Conservation (phyloP, 2,797 vertebrate species). For the Gobio occitaniae region DNA sequence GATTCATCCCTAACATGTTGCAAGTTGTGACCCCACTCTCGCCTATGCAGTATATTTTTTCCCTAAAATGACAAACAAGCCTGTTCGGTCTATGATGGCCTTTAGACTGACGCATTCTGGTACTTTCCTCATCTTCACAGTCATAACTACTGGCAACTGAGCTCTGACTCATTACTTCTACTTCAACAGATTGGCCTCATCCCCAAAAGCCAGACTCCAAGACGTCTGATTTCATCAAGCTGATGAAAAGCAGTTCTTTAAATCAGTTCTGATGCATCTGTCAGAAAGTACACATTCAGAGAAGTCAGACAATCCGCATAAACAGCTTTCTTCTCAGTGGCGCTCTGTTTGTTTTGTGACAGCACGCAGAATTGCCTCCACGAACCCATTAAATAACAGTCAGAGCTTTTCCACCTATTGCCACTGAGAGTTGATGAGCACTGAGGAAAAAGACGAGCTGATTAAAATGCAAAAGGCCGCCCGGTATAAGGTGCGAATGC, state of each 20-base stretch:
- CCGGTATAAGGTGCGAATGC: constrained; percentile 52
- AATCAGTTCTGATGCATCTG: constrained; percentile 39
- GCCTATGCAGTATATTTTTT: constrained; percentile 10
- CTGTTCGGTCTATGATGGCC: constrained; percentile 17
- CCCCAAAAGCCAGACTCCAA: constrained; percentile 35
- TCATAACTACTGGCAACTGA: constrained; percentile 49
- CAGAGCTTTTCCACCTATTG: constrained; percentile 39
- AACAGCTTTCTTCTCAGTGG: constrained; percentile 15
- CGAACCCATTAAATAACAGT: constrained; percentile 71
- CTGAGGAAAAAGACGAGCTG: constrained; percentile 33
- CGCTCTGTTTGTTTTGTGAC: constrained; percentile 65
- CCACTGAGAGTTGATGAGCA: background rate
- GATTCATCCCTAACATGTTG: constrained; percentile 15
- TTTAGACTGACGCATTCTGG: constrained; percentile 12
- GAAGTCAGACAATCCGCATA: background rate
- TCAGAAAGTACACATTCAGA: constrained; percentile 9
- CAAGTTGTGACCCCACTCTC: background rate
- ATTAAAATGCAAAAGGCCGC: constrained; percentile 73
- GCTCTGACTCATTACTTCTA: constrained; percentile 56
- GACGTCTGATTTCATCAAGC: constrained; percentile 37
- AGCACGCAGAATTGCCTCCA: constrained; percentile 57
- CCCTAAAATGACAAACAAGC: constrained; percentile 22
- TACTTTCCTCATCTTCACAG: constrained; percentile 12
- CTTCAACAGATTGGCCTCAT: constrained; percentile 43
- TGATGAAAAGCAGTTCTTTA: constrained; percentile 23